phyloP scores from a whole-genome alignment of 2,888 invertebrate species.

The Drosophila histrio region DNA sequence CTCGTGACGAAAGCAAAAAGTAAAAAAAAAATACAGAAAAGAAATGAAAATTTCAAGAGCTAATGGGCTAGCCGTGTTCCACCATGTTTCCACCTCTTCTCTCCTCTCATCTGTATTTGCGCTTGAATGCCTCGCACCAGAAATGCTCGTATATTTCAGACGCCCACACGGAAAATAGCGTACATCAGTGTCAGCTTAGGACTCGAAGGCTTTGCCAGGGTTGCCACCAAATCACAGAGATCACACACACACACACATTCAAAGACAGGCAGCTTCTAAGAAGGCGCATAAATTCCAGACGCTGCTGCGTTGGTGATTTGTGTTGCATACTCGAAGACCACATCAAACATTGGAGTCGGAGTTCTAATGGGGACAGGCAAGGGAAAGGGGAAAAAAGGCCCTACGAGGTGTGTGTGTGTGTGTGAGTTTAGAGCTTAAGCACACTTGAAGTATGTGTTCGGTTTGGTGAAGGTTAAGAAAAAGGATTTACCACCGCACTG shows the following conservation, averaged over 20 bases:
- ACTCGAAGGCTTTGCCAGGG: constrained; percentile 37
- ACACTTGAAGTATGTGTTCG: constrained; percentile 72
- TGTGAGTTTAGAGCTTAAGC: constrained; percentile 51
- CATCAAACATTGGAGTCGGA: constrained; percentile 60
- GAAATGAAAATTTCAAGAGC: constrained; percentile 33
- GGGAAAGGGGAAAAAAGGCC: neutral
- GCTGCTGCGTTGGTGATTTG: constrained; percentile 64
- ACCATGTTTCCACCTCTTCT: neutral
- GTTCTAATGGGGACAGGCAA: neutral
- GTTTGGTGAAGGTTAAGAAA: constrained; percentile 70
- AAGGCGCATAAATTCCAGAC: constrained; percentile 78
- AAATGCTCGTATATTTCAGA: constrained; percentile 12
- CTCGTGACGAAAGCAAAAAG: constrained; percentile 26
- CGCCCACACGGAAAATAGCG: constrained; percentile 55
- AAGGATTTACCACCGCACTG: constrained; percentile 66
- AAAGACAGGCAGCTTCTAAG: constrained; percentile 35
- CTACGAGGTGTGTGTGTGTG: neutral
- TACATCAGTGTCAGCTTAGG: constrained; percentile 78
- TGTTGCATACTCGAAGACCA: constrained; percentile 64
- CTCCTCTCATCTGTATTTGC: constrained; percentile 6
- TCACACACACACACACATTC: constrained; percentile 42
- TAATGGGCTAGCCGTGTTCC: constrained; percentile 57
- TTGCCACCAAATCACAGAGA: constrained; percentile 66
- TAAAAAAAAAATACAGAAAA: neutral
- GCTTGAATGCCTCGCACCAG: constrained; percentile 51